Conservation (phyloP, 2,113 vertebrate genomes). For the Callopanchax toddi region DNA sequence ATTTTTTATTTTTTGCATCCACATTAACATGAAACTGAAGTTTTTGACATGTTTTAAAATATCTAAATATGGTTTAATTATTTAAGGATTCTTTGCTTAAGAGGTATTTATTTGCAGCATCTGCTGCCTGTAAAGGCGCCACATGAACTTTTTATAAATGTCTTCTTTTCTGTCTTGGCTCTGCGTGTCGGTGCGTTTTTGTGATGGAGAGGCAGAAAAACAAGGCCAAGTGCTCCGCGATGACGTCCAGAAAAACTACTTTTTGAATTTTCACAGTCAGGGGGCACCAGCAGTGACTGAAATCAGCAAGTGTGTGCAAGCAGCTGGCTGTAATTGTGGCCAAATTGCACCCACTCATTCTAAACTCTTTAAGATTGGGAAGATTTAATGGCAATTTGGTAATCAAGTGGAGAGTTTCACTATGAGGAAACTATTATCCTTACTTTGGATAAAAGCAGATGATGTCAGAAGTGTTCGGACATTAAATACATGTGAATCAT, state of each 20-base stretch:
- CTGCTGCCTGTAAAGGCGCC: neutral
- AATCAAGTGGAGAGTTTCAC: neutral
- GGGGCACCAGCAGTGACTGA: constrained; percentile 4
- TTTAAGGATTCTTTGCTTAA: too few relatives aligned
- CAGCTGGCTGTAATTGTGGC: constrained; percentile 21
- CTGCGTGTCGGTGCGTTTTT: neutral
- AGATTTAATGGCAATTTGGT: constrained; percentile 6
- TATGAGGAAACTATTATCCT: neutral
- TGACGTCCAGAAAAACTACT: neutral
- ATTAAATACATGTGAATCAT: neutral
- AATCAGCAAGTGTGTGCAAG: constrained; percentile 7
- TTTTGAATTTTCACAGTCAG: constrained; percentile 9
- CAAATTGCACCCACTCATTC: constrained; percentile 25
- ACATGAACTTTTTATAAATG: neutral
- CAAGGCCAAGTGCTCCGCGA: neutral
- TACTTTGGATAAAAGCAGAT: neutral
- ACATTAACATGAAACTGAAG: neutral
- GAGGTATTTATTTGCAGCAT: neutral
- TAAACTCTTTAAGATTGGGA: constrained; percentile 10
- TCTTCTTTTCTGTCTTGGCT: neutral
- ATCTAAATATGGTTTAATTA: neutral
- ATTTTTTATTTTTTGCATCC: too few relatives aligned
- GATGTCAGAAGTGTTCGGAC: neutral
- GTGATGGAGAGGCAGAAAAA: neutral
- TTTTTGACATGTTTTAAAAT: neutral